Base-by-base conservation (phyloP, 2,113 vertebrate genomes). In the Hystrix brachyura region DNA sequence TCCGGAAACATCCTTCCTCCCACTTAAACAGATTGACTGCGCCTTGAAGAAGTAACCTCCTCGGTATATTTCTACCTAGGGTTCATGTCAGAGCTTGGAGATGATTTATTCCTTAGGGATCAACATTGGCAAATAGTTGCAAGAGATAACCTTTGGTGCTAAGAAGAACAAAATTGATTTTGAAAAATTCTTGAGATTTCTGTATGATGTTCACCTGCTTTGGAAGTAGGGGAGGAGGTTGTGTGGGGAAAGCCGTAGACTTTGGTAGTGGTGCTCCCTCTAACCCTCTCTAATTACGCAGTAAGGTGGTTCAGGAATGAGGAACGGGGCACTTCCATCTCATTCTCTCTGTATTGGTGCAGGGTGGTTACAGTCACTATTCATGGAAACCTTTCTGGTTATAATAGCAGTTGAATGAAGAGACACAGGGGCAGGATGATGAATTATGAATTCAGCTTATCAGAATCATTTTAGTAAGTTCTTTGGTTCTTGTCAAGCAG, bases 121-220 rank as follows among this genome's bases (percentile, higher is more conserved):
- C 93, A 74, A 83, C 69, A 94, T 3, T 90, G 72, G 88, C 86
- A 93, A 79, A 86, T 86, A 84, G 87, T 96, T 96, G 87, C 62
- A 74, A 81, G 59, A 69, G 82, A 86, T 86, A 93, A 94, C 48
- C 76, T n/a, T 91, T 78, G 87, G 87, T 94, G 48, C 65, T 81
- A 25, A 81, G 84, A 86, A 76, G 69, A 92, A 74, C 32, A 92
- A 95, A 81, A 83, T 32, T 83, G 43, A 79, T 82, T 95, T 83
- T n/a, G 7, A 65, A 94, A 94, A 82, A 92, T n/a, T 57, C 29
- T 88, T 94, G n/a, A 43, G 69, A 27, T 90, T 90, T 91, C 86
- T 93, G 1, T 72, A 74, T 69, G 62, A 62, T 76, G 71, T 71
- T 64, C 81, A 93, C 46, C 59, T 95, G 80, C 57, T 89, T 93